Conservation (phyloP, 2,888 invertebrate genomes). For the Ophion obscuratus region DNA sequence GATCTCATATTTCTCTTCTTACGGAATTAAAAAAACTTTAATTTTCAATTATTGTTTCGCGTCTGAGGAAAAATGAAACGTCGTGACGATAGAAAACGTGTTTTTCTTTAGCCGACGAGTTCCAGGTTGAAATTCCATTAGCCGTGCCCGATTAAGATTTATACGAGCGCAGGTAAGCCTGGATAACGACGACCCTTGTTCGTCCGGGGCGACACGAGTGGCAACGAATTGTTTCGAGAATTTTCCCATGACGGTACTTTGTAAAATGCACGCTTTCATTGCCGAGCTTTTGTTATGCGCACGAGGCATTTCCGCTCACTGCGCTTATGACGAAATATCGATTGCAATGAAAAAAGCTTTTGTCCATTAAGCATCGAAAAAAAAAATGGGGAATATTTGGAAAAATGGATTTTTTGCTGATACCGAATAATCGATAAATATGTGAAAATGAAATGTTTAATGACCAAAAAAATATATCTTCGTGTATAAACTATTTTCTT, state of each 20-base stretch:
- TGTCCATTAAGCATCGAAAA: background rate
- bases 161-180: background rate
- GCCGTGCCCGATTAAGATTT: conserved; percentile 8
- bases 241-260: background rate
- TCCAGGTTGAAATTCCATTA: background rate
- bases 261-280: background rate
- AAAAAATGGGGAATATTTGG: too few species aligned
- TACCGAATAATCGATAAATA: too few species aligned
- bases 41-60: background rate
- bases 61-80: conserved; percentile 7
- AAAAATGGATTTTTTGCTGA: too few species aligned
- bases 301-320: background rate
- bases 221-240: background rate
- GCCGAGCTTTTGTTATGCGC: background rate
- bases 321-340: background rate
- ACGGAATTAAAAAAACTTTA: background rate
- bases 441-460: too few species aligned
- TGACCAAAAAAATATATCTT: too few species aligned
- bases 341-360: background rate
- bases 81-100: background rate
- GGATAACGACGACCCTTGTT: background rate
- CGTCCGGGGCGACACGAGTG: background rate
- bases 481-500: too few species aligned
- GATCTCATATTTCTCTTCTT: too few species aligned
- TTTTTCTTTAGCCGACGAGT: conserved; percentile 1